phyloP scores from a whole-genome alignment of 2,113 vertebrate species.

The Solenodon paradoxus region DNA sequence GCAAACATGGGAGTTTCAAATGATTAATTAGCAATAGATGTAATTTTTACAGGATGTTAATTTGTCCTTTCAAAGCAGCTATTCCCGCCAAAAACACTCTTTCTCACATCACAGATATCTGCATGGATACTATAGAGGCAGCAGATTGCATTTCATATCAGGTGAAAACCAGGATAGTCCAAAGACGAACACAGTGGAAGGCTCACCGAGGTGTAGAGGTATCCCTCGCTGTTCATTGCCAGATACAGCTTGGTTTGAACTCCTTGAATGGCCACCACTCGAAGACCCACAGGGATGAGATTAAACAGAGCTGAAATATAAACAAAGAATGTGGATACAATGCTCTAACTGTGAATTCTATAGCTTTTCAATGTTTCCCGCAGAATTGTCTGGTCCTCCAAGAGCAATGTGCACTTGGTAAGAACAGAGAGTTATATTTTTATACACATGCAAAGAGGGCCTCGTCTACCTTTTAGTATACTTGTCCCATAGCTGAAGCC shows the following conservation, averaged over 20 bases:
- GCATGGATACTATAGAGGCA: not conserved
- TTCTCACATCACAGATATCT: not conserved
- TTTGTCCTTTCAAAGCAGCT: not conserved
- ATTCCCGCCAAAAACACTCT: not conserved
- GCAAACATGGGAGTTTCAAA: not conserved
- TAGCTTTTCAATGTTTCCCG: not conserved
- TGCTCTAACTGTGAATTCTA: not conserved
- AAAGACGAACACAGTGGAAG: not conserved
- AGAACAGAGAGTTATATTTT: not conserved
- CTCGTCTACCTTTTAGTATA: not conserved
- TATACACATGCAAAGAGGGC: not conserved
- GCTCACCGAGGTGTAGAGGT: conserved; percentile 98
- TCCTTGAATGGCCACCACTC: conserved; percentile 99
- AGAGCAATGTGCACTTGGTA: not conserved
- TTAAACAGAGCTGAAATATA: conserved; percentile 94
- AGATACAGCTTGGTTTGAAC: conserved; percentile 98
- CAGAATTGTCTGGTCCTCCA: not conserved
- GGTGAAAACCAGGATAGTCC: not conserved
- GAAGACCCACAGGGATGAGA: conserved; percentile 98
- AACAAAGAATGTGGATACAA: conserved; percentile 64
- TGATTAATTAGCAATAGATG: not conserved
- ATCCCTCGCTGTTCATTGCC: conserved; percentile 99
- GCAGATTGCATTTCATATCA: not conserved
- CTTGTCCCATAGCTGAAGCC: not conserved
- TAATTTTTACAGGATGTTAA: conserved; percentile 12